Conservation (phyloP, 2,113 vertebrate species). For the Gymnarchus niloticus region DNA sequence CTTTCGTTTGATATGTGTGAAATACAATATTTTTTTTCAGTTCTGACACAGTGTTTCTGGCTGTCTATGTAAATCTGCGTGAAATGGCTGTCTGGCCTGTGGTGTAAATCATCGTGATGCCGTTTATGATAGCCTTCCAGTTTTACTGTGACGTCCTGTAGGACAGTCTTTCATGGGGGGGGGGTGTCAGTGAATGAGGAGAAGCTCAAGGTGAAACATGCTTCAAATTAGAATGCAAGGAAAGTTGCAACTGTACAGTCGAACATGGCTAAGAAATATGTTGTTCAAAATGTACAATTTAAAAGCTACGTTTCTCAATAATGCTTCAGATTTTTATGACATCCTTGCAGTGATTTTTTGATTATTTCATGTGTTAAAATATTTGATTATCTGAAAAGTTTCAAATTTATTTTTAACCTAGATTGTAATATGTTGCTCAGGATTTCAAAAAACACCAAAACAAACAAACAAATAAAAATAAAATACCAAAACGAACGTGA, state of each 20-base stretch:
- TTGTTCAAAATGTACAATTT: not conserved
- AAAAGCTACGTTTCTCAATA: too few relatives aligned
- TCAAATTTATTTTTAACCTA: too few relatives aligned
- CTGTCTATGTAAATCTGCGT: conserved; percentile 66
- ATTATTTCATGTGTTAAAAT: not conserved
- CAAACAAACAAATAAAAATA: not conserved
- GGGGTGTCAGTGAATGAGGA: not conserved
- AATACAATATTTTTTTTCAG: conserved; percentile 66
- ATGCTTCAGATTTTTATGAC: too few relatives aligned
- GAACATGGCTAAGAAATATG: not conserved
- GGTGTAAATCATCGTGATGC: conserved; percentile 61
- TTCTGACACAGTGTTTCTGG: conserved; percentile 60
- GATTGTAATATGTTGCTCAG: not conserved
- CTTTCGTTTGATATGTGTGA: conserved; percentile 69
- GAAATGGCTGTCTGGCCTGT: conserved; percentile 71
- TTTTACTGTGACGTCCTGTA: conserved; percentile 35
- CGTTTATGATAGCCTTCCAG: conserved; percentile 60
- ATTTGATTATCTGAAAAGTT: not conserved
- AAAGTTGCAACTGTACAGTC: not conserved
- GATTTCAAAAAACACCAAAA: not conserved
- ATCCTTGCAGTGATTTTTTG: not conserved
- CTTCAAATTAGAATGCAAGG: not conserved
- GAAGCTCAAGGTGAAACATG: not conserved
- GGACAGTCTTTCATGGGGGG: not conserved
- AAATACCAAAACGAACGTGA: too few relatives aligned